Base-by-base conservation (phyloP, 2,888 invertebrate species). In the Elmis aenea region DNA sequence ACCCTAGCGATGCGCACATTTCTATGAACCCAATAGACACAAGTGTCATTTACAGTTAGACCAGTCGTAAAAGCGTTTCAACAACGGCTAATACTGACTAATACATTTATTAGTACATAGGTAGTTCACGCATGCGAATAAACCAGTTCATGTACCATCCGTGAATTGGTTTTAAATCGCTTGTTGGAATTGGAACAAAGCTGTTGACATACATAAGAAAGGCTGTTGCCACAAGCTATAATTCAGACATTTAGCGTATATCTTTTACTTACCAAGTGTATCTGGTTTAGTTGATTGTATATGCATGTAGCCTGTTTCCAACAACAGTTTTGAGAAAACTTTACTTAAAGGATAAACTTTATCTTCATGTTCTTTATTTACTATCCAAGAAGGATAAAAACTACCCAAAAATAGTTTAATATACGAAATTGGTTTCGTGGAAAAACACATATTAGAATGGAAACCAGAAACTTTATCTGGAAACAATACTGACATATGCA, bases 281-380 rank as follows among this genome's bases (percentile, higher is more conserved):
- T 93, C 92, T 8, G 93, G 92, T 62, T 90, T 92, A 0, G 91
- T 89, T 0, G 86, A 77, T 59, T 93, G 92, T 3, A 91, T 48
- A 58, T 91, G 90, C 52, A 85, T 60, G 50, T 81, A 82, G 1
- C 81, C 82, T 16, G 57, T 60, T 58, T 82, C 79, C 28, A 70
- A 65, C 27, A 75, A 34, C 0, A 70, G 4, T 36, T 61, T 66
- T 6, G 68, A 63, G 40, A 46, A 69, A 67, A 2, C 71, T 34
- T 59, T 65, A 2, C 66, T 61, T 4, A 77, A 30, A 0, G 80
- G 79, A 50, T 75, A 79, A 58, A 75, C 65, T 52, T 58, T 69
- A 16, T 73, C 65, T 8, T 62, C 57, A 33, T 70, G 53, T 59
- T 76, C 68, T 3, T 66, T 60, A 2, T 72, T 72, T 1, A 77